Base-by-base conservation (phyloP, 2,113 vertebrate species). In the Carettochelys insculpta region DNA sequence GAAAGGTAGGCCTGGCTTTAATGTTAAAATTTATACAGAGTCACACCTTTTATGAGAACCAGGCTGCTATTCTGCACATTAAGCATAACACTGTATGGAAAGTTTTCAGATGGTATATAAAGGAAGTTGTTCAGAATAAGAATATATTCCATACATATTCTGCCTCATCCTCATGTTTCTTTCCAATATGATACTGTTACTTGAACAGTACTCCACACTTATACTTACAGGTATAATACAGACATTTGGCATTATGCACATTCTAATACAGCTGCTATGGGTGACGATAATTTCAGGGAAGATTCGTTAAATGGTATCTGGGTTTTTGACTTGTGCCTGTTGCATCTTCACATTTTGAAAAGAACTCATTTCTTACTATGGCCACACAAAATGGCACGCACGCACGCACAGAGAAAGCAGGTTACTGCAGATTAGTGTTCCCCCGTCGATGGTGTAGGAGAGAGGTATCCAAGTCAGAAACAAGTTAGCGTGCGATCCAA, bases 401-500 rank as follows among this genome's bases (percentile, higher is more conserved):
- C 48, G 12, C 48, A 48, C 48, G 13, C 48, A 50, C 48, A 73
- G 9, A 73, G 24, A 45, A 75, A 75, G 68, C 68, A 73, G 24
- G 27, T 75, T 71, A 61, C 58, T 31, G 25, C 20, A 73, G 41
- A 73, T 11, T 43, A 73, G 38, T 12, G 68, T 25, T 25, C 41
- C n/a, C 20, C 65, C 20, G 22, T 71, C 20, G 41, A 24, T 24
- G 8, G 11, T 27, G 41, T 45, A 73, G 71, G 41, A 45, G 41
- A 75, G 3, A 45, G 24, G 45, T 12, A 38, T 31, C 58, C 45
- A 41, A 77, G 48, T 5, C 31, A 41, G 68, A 83, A 9, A 48
- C 0, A n/a, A 1, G 79, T 3, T 6, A 93, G 29, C 0, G 2
- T 68, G 61, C 20, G 19, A 7, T 68, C n/a, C 61, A 68, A 41